These are phyloP conservation scores for Pristionchus exspectatus DNA, from an alignment of 2,888 invertebrate species.

Conservation along the genomic window DNA sequence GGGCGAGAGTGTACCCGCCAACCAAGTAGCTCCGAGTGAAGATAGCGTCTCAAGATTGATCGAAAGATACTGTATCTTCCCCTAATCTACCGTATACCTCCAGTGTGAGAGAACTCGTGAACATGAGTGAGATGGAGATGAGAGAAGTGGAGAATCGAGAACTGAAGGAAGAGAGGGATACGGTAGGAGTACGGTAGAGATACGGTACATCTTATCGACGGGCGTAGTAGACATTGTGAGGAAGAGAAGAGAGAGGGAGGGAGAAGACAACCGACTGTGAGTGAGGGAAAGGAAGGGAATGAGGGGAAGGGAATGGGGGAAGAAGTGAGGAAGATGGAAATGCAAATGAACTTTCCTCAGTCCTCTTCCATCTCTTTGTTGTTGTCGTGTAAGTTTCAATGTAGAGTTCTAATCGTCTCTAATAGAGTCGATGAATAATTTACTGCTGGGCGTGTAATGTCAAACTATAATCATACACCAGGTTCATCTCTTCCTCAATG, in stretches of 20 bases:
- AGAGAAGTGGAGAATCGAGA: slow-evolving; percentile 48
- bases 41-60: slow-evolving; percentile 6
- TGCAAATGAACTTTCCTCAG: not conserved
- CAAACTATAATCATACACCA: not conserved
- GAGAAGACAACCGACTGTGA: slow-evolving; percentile 35
- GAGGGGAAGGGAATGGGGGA: not conserved
- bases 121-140: slow-evolving; percentile 23
- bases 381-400: not conserved
- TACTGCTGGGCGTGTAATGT: not conserved
- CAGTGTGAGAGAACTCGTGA: slow-evolving; percentile 6
- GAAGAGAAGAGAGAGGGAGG: slow-evolving; percentile 28
- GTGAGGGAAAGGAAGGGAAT: slow-evolving; percentile 44
- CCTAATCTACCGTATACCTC: slow-evolving; percentile 45
- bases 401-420: not conserved
- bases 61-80: not conserved
- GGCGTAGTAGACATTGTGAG: slow-evolving; percentile 22
- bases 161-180: slow-evolving; percentile 24
- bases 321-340: not conserved
- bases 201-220: slow-evolving; percentile 28
- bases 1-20: slow-evolving; percentile 33
- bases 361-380: not conserved
- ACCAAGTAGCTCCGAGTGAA: slow-evolving; percentile 6
- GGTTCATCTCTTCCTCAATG: not conserved
- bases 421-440: not conserved
- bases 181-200: not conserved